These are phyloP conservation scores for Neodiprion virginianus DNA, from an alignment of 1,140 invertebrate genomes.

Conservation along the genomic window DNA sequence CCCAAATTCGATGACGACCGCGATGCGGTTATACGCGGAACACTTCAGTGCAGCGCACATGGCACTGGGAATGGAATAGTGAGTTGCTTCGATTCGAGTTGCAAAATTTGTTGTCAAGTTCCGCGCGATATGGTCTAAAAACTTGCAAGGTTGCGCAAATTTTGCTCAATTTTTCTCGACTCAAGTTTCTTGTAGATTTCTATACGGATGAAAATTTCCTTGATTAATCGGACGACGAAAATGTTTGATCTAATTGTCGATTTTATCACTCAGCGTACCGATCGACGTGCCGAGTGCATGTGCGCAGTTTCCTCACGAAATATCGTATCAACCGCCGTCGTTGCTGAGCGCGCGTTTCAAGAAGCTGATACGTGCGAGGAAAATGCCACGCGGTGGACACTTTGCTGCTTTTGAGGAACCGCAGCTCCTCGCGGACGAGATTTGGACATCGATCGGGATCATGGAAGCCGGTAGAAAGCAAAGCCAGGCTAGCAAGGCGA, in stretches of 20 bases:
- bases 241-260: constrained; percentile 1
- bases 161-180: too few relatives aligned
- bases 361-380: constrained; percentile 58
- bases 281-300: constrained; percentile 61
- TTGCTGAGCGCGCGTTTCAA: constrained; percentile 55
- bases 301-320: constrained; percentile 61
- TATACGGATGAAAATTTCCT: constrained; percentile 19
- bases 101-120: constrained; percentile 10
- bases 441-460: constrained; percentile 36
- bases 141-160: too few relatives aligned
- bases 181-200: constrained; percentile 40
- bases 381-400: constrained; percentile 66
- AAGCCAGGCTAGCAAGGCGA: constrained; percentile 2
- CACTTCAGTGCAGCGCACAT: constrained; percentile 47
- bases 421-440: constrained; percentile 55
- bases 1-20: constrained; percentile 71
- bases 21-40: constrained; percentile 73
- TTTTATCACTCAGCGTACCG: constrained; percentile 49
- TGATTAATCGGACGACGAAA: constrained; percentile 44
- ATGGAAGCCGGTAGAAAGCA: constrained; percentile 28
- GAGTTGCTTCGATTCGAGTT: constrained; percentile 33
- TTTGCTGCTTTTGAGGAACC: constrained; percentile 72
- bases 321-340: constrained; percentile 51
- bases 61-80: constrained; percentile 52
- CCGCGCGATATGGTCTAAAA: constrained; percentile 2